Evolutionary conservation across 1,140 invertebrate genomes (phyloP).

Genomic region (Ceratina calcarata): DNA sequence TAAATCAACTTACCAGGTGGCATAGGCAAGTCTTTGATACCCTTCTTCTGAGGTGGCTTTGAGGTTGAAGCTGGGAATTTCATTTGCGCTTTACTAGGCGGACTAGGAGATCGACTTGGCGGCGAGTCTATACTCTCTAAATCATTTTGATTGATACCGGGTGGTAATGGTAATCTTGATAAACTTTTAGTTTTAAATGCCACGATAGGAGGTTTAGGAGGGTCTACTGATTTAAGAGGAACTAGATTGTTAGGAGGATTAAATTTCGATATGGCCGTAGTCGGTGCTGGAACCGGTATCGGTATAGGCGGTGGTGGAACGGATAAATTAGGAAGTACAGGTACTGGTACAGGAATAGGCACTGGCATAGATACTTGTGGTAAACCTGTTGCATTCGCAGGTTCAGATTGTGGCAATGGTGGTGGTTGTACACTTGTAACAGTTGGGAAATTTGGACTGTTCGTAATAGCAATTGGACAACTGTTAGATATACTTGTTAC

Average conservation of each 20-base stretch:
- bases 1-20: slow-evolving; percentile 85
- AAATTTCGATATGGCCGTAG: slow-evolving; percentile 74
- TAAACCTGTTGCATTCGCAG: slow-evolving; percentile 42
- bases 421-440: slow-evolving; percentile 44
- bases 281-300: slow-evolving; percentile 69
- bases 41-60: slow-evolving; percentile 80
- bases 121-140: slow-evolving; percentile 88
- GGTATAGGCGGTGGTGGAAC: slow-evolving; percentile 68
- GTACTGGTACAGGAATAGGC: slow-evolving; percentile 63
- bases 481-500: slow-evolving; percentile 39
- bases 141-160: slow-evolving; percentile 90
- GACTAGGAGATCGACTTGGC: slow-evolving; percentile 83
- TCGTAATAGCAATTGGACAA: slow-evolving; percentile 43
- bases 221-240: slow-evolving; percentile 73
- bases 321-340: slow-evolving; percentile 64
- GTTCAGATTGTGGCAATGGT: slow-evolving; percentile 54
- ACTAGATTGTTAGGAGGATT: slow-evolving; percentile 77
- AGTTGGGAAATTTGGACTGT: slow-evolving; percentile 51
- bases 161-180: slow-evolving; percentile 89
- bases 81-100: slow-evolving; percentile 78
- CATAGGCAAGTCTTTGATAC: slow-evolving; percentile 94
- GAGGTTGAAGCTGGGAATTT: slow-evolving; percentile 51
- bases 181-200: slow-evolving; percentile 84
- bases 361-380: slow-evolving; percentile 67
- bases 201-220: slow-evolving; percentile 74